Percentiles rank a stretch among this genome's conserved stretches.
phyloP scores from a whole-genome alignment of 2,888 invertebrate species.

The Omphaloscelis lunosa region DNA sequence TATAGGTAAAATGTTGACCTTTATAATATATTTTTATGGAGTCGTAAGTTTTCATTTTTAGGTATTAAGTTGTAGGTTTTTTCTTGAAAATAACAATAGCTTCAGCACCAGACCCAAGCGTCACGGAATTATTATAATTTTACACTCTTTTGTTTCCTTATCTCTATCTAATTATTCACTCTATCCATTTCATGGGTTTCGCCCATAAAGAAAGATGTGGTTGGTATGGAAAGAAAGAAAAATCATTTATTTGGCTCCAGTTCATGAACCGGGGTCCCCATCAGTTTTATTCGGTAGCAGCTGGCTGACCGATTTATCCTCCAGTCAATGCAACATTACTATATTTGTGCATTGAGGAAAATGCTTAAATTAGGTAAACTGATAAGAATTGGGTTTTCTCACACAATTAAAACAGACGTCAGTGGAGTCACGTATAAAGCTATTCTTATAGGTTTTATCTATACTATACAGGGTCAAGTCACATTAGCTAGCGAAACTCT shows the following conservation, averaged over 20 bases:
- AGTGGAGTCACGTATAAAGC: neutral
- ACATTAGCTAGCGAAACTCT: too few relatives aligned
- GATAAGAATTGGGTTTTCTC: constrained; percentile 7
- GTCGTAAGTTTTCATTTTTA: too few relatives aligned
- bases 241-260: neutral
- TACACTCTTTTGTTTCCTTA: neutral
- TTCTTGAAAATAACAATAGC: too few relatives aligned
- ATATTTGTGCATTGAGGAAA: neutral
- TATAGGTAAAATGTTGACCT: too few relatives aligned
- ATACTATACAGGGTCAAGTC: too few relatives aligned
- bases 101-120: too few relatives aligned
- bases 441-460: neutral
- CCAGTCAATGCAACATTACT: neutral
- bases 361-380: neutral
- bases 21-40: too few relatives aligned
- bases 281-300: neutral
- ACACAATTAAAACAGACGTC: neutral
- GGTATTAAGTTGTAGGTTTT: too few relatives aligned
- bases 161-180: neutral
- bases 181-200: neutral
- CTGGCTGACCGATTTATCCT: neutral
- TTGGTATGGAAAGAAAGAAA: neutral
- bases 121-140: too few relatives aligned
- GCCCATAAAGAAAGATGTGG: too few relatives aligned
- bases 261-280: neutral